Evolutionary conservation across 1,140 invertebrate species (phyloP).

Genomic region (Lanistes nyassanus): DNA sequence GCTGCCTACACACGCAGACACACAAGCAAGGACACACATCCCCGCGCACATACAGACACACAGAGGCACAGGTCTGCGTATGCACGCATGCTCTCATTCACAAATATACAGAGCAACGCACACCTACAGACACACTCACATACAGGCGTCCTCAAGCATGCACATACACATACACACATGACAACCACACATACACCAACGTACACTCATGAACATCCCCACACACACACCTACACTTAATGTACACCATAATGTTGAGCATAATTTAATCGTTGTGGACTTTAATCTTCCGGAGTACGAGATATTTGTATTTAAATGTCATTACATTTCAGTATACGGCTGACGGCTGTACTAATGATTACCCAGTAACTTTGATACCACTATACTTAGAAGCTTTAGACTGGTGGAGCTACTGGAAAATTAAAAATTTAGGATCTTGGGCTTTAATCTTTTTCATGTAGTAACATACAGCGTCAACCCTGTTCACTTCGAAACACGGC

Average conservation of each 20-base stretch:
- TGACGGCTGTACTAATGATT: no score
- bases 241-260: neutral
- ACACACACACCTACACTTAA: slow-evolving; percentile 4
- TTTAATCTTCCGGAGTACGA: no score
- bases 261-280: neutral
- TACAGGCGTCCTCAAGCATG: neutral
- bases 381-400: no score
- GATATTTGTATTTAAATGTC: no score
- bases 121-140: slow-evolving; percentile 1
- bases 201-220: neutral
- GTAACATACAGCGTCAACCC: no score
- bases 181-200: slow-evolving; percentile 9
- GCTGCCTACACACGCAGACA: neutral
- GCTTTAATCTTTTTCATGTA: no score
- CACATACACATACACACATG: neutral
- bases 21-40: neutral
- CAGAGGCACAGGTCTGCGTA: neutral
- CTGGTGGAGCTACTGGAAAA: no score
- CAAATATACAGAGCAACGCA: neutral
- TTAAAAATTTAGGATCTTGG: no score
- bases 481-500: no score
- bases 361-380: no score
- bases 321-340: no score
- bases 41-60: neutral
- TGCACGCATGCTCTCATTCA: neutral